Conservation (phyloP, 2,113 vertebrate species). For the Pseudopipra pipra region DNA sequence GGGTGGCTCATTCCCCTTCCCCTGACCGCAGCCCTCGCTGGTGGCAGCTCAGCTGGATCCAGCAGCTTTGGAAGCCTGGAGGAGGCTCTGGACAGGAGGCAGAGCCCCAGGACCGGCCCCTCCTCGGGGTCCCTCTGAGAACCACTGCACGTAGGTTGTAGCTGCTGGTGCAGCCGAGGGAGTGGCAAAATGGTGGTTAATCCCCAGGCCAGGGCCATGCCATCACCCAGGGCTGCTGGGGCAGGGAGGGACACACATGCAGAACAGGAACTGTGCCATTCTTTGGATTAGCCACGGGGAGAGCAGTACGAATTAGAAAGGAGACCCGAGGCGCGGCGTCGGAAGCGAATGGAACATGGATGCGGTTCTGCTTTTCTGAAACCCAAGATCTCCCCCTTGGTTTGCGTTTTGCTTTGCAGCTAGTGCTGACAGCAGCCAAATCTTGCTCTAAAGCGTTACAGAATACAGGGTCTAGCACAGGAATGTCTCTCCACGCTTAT, state of each 20-base stretch:
- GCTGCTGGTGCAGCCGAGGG: slow-evolving; percentile 42
- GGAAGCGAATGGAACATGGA: slow-evolving; percentile 52
- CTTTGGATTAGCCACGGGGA: slow-evolving; percentile 31
- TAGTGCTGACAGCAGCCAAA: slow-evolving; percentile 96
- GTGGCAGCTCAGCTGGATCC: neutral
- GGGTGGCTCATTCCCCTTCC: neutral
- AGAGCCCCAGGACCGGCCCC: neutral
- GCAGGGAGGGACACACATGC: slow-evolving; percentile 44
- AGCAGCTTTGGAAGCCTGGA: neutral
- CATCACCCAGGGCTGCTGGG: slow-evolving; percentile 36
- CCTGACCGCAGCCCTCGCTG: neutral
- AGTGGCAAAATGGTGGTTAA: slow-evolving; percentile 65
- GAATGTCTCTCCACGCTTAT: slow-evolving; percentile 88
- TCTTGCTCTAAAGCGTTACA: slow-evolving; percentile 82
- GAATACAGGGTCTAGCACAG: slow-evolving; percentile 82
- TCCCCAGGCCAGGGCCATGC: slow-evolving; percentile 25
- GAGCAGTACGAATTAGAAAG: slow-evolving; percentile 36
- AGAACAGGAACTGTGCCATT: slow-evolving; percentile 46
- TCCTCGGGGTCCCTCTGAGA: slow-evolving; percentile 9
- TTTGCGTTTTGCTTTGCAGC: slow-evolving; percentile 91
- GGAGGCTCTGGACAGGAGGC: neutral
- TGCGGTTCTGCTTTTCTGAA: slow-evolving; percentile 83
- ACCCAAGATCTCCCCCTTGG: slow-evolving; percentile 89
- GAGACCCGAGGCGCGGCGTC: slow-evolving; percentile 38
- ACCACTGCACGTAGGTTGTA: slow-evolving; percentile 52